A percentile compares a stretch with the other conserved stretches of the same genome.
These are phyloP conservation scores for Danio choprae DNA, from an alignment of 2,797 vertebrate genomes.

Conservation along the genomic window DNA sequence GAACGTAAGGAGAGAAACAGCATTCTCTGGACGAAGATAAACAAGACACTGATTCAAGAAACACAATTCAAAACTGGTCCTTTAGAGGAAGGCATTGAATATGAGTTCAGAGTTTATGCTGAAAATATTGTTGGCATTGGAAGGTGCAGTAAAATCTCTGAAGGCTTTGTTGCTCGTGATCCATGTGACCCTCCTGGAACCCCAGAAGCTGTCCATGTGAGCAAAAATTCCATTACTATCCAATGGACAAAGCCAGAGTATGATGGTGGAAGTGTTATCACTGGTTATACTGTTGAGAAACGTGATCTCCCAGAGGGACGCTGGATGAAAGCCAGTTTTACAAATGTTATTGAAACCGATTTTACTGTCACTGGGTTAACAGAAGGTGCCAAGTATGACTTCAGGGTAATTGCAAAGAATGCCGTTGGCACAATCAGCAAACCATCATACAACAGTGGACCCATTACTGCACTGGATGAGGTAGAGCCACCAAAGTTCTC, in stretches of 20 bases:
- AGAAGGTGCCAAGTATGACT: conserved; percentile 95
- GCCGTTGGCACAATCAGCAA: conserved; percentile 93
- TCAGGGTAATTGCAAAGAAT: conserved; percentile 98
- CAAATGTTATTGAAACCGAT: conserved; percentile 95
- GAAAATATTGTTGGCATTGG: conserved; percentile 98
- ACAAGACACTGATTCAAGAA: conserved; percentile 93
- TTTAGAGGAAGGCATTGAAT: conserved; percentile 95
- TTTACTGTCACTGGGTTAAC: conserved; percentile 93
- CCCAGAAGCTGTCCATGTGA: conserved; percentile 92
- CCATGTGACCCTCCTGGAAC: conserved; percentile 95
- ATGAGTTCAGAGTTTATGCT: conserved; percentile 95
- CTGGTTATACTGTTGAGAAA: conserved; percentile 95
- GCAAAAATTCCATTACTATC: conserved; percentile 90
- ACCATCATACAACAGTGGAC: conserved; percentile 96
- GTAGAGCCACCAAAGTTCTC: conserved; percentile 94
- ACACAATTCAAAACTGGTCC: conserved; percentile 90
- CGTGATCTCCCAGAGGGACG: conserved; percentile 97
- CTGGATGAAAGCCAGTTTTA: conserved; percentile 97
- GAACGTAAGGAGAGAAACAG: conserved; percentile 99
- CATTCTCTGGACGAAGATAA: conserved; percentile 96
- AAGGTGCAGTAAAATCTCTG: conserved; percentile 94
- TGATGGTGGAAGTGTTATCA: conserved; percentile 96
- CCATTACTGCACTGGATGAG: conserved; percentile 92
- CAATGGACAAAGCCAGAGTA: conserved; percentile 97
- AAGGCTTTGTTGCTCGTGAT: conserved; percentile 93